Evolutionary conservation across 2,888 invertebrate genomes (phyloP), one percentile per base, ranked within the genome.

Genomic region (Thumatha senex): DNA sequence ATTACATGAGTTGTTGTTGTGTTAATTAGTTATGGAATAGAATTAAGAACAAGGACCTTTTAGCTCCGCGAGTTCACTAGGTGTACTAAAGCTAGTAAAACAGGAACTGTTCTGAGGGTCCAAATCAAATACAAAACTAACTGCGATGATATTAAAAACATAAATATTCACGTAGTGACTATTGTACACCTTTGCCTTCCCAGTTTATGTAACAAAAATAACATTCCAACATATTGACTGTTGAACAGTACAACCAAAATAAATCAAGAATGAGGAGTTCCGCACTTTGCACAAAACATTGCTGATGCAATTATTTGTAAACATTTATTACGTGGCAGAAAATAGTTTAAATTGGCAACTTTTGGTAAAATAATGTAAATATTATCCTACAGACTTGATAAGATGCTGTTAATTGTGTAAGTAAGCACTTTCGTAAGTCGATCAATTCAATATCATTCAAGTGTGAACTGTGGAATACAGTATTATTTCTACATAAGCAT

Each of bases 11-110:
- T 54, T 66, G 62, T 61, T 58, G 62, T 55, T 54, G 69, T 50
- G 65, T 65, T 59, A 48, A 52, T 62, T 62, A 59, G 54, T 55
- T 62, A 66, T 59, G 63, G 69, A 18, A 40, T 39, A 57, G 66
- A 65, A 68, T 66, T 59, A 61, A 55, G 53, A 51, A 48, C 42
- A 44, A 9, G 50, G 15, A 40, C 52, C 55, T 61, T 24, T 24
- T 24, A 24, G 18, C 2, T 4, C 3, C 18, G 18, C 5, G 18
- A 4, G 18, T 24, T 24, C 18, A 24, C 5, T 24, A 24, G 18
- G 18, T 24, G 18, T 24, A 24, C 5, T 4, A 24, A 4, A 24
- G 18, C 18, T 2, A 24, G 18, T 24, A 24, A 24, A 24, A n/a
- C n/a, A n/a, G n/a, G 2, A 24, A 24, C 18, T 24, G 5, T 24